A percentile compares a stretch with the other conserved stretches of the same genome.
phyloP scores from a whole-genome alignment of 2,797 vertebrate genomes.

The Sylvia borin region DNA sequence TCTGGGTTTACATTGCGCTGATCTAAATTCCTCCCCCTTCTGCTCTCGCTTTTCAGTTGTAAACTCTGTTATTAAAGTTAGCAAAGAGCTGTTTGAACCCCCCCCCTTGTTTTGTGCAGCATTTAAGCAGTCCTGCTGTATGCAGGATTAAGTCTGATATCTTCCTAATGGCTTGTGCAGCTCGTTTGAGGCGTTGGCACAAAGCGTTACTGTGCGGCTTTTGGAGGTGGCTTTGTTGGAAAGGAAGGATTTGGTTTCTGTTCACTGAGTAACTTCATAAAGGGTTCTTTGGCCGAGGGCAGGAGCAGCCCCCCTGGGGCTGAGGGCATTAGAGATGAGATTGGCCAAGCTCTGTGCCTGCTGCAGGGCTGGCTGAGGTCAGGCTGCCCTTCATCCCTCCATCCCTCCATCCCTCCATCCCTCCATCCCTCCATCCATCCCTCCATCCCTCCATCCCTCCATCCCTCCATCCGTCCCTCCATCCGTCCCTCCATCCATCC shows the following conservation, averaged over 20 bases:
- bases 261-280: background rate
- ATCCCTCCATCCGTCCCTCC: no score
- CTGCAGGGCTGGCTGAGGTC: background rate
- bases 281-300: background rate
- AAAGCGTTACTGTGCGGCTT: background rate
- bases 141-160: slow-evolving; percentile 54
- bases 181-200: slow-evolving; percentile 20
- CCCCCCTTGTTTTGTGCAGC: slow-evolving; percentile 20
- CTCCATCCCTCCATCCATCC: no score
- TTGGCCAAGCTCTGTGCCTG: background rate
- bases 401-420: no score
- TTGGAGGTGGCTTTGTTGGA: background rate
- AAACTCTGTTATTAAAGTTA: slow-evolving; percentile 64
- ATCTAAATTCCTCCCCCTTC: slow-evolving; percentile 58
- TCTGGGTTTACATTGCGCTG: slow-evolving; percentile 45
- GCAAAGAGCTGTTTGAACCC: slow-evolving; percentile 57
- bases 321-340: background rate
- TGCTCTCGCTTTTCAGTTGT: slow-evolving; percentile 42
- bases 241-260: slow-evolving; percentile 15
- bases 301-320: background rate
- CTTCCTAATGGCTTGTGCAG: slow-evolving; percentile 65
- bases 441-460: no score
- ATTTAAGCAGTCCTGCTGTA: slow-evolving; percentile 17
- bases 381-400: background rate
- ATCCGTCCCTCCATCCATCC: no score